These are phyloP conservation scores for Prenolepis imparis DNA, from an alignment of 2,888 invertebrate genomes.

Conservation along the genomic window DNA sequence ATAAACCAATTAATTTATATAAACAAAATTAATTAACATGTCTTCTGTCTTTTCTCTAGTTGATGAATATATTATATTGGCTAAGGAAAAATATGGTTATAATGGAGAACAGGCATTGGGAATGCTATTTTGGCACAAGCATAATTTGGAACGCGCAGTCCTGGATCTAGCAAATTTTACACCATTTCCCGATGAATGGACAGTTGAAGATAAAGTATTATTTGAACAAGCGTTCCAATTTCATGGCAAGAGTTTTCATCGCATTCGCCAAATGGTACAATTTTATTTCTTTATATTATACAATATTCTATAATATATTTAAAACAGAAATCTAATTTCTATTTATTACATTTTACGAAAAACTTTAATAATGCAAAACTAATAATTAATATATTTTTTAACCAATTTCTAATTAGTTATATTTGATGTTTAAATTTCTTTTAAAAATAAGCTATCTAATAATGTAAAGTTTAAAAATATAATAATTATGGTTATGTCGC, in stretches of 20 bases:
- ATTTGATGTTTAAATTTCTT: neutral
- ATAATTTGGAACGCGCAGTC: constrained; percentile 96
- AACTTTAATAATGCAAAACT: neutral
- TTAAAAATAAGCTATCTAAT: neutral
- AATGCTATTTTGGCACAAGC: constrained; percentile 99
- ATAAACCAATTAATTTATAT: neutral
- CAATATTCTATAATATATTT: constrained; percentile 11
- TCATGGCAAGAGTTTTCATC: constrained; percentile 98
- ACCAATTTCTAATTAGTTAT: too few species aligned
- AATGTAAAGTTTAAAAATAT: neutral
- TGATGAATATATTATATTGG: constrained; percentile 97
- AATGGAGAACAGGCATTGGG: constrained; percentile 99
- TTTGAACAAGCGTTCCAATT: constrained; percentile 99
- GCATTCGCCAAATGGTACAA: constrained; percentile 98
- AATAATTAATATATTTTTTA: neutral
- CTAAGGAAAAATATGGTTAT: constrained; percentile 98
- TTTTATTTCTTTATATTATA: neutral
- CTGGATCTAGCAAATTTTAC: constrained; percentile 98
- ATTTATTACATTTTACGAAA: neutral
- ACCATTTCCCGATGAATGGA: constrained; percentile 99
- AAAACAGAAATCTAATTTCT: neutral
- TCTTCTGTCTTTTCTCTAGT: constrained; percentile 88
- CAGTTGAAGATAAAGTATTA: constrained; percentile 98
- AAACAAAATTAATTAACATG: constrained; percentile 19
- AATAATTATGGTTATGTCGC: neutral